phyloP scores from a whole-genome alignment of 2,888 invertebrate species.

The Octodonta nipae region DNA sequence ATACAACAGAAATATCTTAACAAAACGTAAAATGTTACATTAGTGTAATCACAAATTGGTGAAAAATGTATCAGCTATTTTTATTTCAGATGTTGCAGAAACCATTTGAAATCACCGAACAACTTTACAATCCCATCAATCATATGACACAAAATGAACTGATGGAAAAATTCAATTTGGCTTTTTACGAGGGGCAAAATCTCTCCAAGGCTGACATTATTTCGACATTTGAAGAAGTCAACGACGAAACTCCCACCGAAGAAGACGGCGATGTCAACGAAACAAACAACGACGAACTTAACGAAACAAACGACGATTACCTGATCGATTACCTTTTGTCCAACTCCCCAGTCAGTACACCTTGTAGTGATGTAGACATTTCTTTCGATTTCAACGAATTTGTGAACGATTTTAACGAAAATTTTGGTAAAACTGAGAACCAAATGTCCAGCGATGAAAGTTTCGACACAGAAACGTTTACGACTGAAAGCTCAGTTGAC shows the following conservation, averaged over 20 bases:
- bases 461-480: constrained; percentile 20
- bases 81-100: constrained; percentile 21
- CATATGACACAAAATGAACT: constrained; percentile 29
- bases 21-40: no score
- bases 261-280: constrained; percentile 4
- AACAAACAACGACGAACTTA: constrained; percentile 7
- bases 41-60: no score
- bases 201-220: constrained; percentile 22
- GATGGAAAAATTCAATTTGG: constrained; percentile 34
- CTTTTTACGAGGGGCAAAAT: constrained; percentile 34
- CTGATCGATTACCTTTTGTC: constrained; percentile 23
- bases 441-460: no score
- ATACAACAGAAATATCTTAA: no score
- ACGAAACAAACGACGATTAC: constrained; percentile 17
- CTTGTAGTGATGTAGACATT: constrained; percentile 15
- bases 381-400: constrained; percentile 30
- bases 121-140: constrained; percentile 21
- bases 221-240: constrained; percentile 22
- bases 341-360: constrained; percentile 12
- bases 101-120: constrained; percentile 17
- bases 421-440: constrained; percentile 12
- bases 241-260: constrained; percentile 4
- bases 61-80: no score
- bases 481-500: constrained; percentile 16
- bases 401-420: constrained; percentile 26